Evolutionary conservation across 2,113 vertebrate genomes (phyloP).

Genomic region (Myotis lucifugus): DNA sequence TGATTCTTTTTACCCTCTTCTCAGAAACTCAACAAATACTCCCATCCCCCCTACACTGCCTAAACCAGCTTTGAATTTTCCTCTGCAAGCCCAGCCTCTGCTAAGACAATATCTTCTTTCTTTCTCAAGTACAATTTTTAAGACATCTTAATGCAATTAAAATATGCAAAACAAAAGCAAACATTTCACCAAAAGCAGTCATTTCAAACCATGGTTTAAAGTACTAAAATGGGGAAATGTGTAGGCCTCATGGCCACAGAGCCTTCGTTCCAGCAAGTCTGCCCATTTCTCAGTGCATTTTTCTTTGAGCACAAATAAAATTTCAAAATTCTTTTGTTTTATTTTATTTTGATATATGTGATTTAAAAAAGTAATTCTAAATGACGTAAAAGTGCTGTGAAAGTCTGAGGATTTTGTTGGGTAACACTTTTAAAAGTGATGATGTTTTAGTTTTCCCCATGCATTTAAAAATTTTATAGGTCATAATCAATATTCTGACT

Average conservation of each 20-base stretch:
- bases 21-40: neutral
- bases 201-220: neutral
- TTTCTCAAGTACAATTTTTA: neutral
- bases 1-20: neutral
- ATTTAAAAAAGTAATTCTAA: neutral
- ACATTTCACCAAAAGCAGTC: neutral
- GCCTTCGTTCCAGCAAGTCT: neutral
- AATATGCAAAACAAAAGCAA: neutral
- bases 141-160: neutral
- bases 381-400: neutral
- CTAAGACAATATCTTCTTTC: neutral
- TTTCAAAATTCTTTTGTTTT: neutral
- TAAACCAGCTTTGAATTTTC: neutral
- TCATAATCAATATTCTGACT: too few species aligned
- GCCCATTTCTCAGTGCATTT: neutral
- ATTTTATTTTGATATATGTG: neutral
- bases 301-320: neutral
- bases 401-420: neutral
- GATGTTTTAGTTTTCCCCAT: neutral
- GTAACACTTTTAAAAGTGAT: neutral
- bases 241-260: neutral
- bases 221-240: neutral
- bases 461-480: too few species aligned
- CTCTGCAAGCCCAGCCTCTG: neutral
- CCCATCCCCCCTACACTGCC: fast-evolving